Percentiles rank a stretch among this genome's conserved stretches.
Evolutionary conservation across 2,113 vertebrate genomes (phyloP).

Genomic region (Brachyhypopomus gauderio): DNA sequence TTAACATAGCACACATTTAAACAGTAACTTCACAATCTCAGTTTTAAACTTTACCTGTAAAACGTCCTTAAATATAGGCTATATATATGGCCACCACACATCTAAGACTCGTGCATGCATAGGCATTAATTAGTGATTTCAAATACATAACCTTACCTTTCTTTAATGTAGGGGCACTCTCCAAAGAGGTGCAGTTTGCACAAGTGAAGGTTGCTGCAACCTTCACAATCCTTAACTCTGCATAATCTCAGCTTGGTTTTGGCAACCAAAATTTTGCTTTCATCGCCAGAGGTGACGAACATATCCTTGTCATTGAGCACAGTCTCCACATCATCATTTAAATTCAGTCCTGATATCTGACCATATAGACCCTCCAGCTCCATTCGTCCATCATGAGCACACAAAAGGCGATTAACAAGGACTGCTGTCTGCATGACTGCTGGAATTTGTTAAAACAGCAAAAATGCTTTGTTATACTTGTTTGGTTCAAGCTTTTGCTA

Average conservation of each 20-base stretch:
- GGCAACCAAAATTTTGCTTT: neutral
- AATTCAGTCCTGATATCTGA: neutral
- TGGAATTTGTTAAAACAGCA: too few species aligned
- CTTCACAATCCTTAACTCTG: neutral
- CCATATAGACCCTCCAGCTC: conserved; percentile 16
- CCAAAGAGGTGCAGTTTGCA: conserved; percentile 45
- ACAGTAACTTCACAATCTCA: too few species aligned
- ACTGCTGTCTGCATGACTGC: neutral
- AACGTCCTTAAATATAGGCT: neutral
- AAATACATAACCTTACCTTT: neutral
- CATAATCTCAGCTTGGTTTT: conserved; percentile 35
- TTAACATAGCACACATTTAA: too few species aligned
- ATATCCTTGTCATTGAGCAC: neutral
- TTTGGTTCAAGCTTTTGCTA: too few species aligned
- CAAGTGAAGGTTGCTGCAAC: conserved; percentile 41
- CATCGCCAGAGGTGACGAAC: neutral
- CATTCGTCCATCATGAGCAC: neutral
- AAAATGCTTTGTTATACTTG: too few species aligned
- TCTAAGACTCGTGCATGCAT: too few species aligned
- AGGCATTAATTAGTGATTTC: too few species aligned
- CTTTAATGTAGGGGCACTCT: conserved; percentile 17
- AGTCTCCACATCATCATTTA: neutral
- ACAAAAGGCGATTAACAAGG: neutral
- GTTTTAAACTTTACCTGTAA: neutral
- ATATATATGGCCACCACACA: neutral